Evolutionary conservation across 2,113 vertebrate genomes (phyloP).

Genomic region (Astatoreochromis straeleni): DNA sequence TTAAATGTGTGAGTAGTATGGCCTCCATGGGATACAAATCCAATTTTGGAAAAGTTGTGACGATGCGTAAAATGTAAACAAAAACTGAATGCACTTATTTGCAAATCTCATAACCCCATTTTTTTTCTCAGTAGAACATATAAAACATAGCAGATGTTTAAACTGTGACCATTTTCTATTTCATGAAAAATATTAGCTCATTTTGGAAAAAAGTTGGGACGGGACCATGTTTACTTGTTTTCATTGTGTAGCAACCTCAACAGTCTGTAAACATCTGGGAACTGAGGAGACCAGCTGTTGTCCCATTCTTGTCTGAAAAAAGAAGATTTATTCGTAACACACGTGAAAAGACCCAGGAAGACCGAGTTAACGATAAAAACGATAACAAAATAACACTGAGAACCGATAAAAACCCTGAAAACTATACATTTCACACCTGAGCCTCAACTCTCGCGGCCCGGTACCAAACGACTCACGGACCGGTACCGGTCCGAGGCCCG

Average conservation of each 20-base stretch:
- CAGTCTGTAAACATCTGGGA: background rate
- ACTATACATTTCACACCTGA: rapidly evolving
- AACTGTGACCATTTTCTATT: background rate
- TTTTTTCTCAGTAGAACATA: background rate
- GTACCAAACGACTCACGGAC: background rate
- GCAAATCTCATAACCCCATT: background rate
- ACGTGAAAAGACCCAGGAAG: background rate
- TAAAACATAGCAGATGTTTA: background rate
- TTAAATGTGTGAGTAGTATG: background rate
- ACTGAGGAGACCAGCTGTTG: background rate
- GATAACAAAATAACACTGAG: rapidly evolving
- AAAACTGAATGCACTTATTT: background rate
- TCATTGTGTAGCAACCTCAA: background rate
- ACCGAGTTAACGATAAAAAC: background rate
- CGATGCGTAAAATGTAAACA: background rate
- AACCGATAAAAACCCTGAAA: background rate
- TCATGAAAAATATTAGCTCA: background rate
- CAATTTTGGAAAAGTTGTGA: background rate
- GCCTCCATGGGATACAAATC: background rate
- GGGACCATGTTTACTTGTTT: background rate
- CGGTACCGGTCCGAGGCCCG: background rate
- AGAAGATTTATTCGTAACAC: background rate
- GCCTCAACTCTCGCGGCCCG: background rate
- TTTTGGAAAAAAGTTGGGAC: background rate
- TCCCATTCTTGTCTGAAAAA: background rate